phyloP scores from a whole-genome alignment of 2,113 vertebrate species.

The Rhodinocichla rosea region DNA sequence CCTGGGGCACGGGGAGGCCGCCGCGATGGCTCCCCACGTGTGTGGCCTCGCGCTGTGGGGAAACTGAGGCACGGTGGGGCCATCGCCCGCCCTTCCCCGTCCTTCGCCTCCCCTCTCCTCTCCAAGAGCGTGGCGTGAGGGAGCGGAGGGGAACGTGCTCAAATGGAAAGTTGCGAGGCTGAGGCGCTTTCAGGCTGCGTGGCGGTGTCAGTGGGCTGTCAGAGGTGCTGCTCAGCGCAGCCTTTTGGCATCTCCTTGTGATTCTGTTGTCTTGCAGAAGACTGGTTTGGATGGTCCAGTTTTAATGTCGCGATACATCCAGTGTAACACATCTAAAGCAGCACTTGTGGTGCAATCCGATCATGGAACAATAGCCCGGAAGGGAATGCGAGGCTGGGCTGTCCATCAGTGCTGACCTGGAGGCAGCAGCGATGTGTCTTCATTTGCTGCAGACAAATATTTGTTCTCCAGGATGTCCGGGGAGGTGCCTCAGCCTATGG shows the following conservation, averaged over 20 bases:
- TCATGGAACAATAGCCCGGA: neutral
- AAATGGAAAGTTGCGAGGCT: rapidly evolving
- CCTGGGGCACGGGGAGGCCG: neutral
- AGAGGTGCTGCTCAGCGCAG: neutral
- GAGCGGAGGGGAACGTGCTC: neutral
- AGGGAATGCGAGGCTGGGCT: neutral
- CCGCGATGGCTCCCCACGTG: rapidly evolving
- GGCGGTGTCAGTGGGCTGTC: too few relatives aligned
- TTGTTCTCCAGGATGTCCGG: neutral
- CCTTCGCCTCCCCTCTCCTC: neutral
- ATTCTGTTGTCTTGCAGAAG: neutral
- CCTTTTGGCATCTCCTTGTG: neutral
- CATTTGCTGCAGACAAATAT: neutral
- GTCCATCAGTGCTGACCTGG: neutral
- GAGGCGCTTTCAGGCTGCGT: rapidly evolving
- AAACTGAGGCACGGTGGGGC: neutral
- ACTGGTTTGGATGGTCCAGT: neutral
- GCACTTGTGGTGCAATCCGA: neutral
- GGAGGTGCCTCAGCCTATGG: neutral
- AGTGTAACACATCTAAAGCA: neutral
- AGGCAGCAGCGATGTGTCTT: neutral
- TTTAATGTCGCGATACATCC: neutral
- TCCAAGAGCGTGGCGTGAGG: neutral
- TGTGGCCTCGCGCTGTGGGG: neutral
- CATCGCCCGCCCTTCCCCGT: neutral